Percentiles rank a stretch among this genome's conserved stretches.
Evolutionary conservation across 2,888 invertebrate genomes (phyloP).

Genomic region (Axea sp.): DNA sequence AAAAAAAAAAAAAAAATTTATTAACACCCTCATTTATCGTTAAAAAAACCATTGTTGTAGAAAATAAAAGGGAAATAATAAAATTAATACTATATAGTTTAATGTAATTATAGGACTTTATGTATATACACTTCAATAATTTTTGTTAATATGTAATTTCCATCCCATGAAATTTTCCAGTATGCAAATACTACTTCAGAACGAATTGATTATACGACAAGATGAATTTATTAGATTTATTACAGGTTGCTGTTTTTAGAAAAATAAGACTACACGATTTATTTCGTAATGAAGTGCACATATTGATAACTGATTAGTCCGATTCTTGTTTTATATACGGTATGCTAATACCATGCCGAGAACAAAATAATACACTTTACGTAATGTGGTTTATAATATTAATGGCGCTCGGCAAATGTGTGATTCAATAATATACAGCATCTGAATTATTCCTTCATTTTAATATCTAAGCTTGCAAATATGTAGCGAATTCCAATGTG

Average conservation of each 20-base stretch:
- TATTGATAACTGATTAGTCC: conserved; percentile 15
- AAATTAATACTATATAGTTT: too few species aligned
- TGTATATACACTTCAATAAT: too few species aligned
- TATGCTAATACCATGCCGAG: conserved; percentile 21
- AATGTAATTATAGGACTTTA: too few species aligned
- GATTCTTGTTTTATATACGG: conserved; percentile 18
- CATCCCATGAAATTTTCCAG: too few species aligned
- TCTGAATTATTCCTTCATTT: conserved; percentile 20
- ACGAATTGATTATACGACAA: too few species aligned
- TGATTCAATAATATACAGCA: background rate
- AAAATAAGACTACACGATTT: background rate
- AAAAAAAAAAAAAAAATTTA: too few species aligned
- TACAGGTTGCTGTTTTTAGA: background rate
- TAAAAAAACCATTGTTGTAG: too few species aligned
- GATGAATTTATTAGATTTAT: conserved; percentile 14
- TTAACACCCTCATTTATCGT: too few species aligned
- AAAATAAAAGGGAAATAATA: too few species aligned
- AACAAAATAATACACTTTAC: conserved; percentile 20
- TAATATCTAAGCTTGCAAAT: conserved; percentile 2
- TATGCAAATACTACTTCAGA: too few species aligned
- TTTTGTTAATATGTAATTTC: too few species aligned
- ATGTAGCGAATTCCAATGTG: background rate
- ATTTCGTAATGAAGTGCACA: conserved; percentile 9
- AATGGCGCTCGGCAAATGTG: background rate
- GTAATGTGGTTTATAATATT: conserved; percentile 27